Base-by-base conservation (phyloP, 2,888 invertebrate genomes). In the Isotomurus palustris region DNA sequence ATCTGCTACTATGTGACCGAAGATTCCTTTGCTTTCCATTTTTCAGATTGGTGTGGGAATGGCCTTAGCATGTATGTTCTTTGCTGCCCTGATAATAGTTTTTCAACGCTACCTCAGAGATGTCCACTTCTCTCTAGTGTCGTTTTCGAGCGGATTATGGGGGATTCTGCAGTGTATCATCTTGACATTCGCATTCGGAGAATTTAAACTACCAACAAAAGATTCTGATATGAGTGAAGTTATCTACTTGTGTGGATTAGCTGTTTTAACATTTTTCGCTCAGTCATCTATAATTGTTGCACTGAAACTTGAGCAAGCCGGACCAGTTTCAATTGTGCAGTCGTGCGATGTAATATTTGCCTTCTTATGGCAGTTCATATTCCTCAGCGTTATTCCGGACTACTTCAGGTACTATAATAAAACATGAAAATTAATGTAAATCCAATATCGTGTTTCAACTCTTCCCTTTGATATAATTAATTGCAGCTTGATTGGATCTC, bases 331-430 rank as follows among this genome's bases (percentile, higher is more conserved):
- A 2, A 47, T 56, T 14, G 44, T 56, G n/a, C 56, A 56, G 19
- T 50, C 50, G 1, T 51, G 56, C 17, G 56, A 56, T 38, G 51
- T 56, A 12, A 56, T 56, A 8, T 56, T 51, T 27, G 56, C 56
- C 10, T 56, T 56, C 40, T 4, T 45, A 8, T 56, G 56, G 56
- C 56, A 56, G 24, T 56, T 56, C 29, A 40, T 29, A 12, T 52
- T 56, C 17, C 25, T 56, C 3, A 22, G 32, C 1, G 47, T 56
- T 12, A 14, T 44, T 6, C 56, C 56, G 27, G 56, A 56, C 21
- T 29, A 43, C 28, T 56, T 52, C 35, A 56, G 55, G 47, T 17
- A 22, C n/a, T n/a, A n/a, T n/a, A n/a, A n/a, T n/a, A n/a, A n/a
- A n/a, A n/a, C n/a, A n/a, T n/a, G n/a, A n/a, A n/a, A n/a, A n/a